phyloP scores from a whole-genome alignment of 1,140 invertebrate species.

The Lepidurus arcticus region DNA sequence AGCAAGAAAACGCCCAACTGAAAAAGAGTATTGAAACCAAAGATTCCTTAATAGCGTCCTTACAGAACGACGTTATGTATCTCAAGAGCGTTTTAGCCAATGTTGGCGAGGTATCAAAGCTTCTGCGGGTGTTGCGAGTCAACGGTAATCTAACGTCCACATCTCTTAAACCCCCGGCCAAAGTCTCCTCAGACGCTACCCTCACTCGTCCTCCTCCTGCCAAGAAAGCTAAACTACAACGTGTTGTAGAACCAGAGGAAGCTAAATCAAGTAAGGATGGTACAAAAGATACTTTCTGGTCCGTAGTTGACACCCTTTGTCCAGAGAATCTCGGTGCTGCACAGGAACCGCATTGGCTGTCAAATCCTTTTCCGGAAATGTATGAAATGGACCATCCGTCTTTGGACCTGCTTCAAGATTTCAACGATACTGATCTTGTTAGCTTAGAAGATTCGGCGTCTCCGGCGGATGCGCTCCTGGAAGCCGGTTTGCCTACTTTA shows the following conservation, averaged over 20 bases:
- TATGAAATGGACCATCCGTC: constrained; percentile 13
- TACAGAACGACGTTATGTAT: constrained; percentile 28
- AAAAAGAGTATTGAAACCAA: constrained; percentile 15
- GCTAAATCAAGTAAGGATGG: neutral
- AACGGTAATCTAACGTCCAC: constrained; percentile 24
- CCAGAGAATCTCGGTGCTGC: neutral
- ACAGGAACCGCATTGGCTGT: constrained; percentile 26
- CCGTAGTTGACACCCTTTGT: constrained; percentile 1
- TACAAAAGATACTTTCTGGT: neutral
- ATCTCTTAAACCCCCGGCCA: constrained; percentile 17
- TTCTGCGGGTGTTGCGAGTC: constrained; percentile 22
- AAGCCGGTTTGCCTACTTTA: neutral
- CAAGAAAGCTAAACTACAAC: constrained; percentile 25
- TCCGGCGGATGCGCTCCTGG: neutral
- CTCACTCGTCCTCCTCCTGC: neutral
- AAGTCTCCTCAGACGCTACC: neutral
- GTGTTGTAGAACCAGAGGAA: neutral
- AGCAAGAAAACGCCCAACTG: constrained; percentile 28
- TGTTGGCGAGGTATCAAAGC: constrained; percentile 27
- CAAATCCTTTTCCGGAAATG: neutral
- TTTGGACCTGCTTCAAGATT: constrained; percentile 19
- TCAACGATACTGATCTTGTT: constrained; percentile 24
- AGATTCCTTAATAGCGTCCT: neutral
- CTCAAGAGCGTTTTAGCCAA: constrained; percentile 31
- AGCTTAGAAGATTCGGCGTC: neutral